A percentile compares a stretch with the other conserved stretches of the same genome.
Evolutionary conservation across 2,888 invertebrate genomes (phyloP).

Genomic region (Lasioglossum marginatum): DNA sequence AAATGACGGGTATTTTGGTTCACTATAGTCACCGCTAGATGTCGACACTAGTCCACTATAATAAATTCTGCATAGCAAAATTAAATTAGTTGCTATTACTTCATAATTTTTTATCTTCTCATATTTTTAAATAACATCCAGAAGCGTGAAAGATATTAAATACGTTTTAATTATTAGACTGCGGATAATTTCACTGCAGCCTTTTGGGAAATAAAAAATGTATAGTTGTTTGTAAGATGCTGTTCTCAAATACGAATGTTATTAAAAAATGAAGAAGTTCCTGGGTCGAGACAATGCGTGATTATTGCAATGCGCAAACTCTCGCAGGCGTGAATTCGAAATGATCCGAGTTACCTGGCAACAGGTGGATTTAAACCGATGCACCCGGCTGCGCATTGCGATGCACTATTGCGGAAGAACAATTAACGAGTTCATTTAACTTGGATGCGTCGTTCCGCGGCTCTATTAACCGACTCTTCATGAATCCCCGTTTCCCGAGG

Average conservation of each 20-base stretch:
- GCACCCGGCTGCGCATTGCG: constrained; percentile 43
- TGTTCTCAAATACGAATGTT: background rate
- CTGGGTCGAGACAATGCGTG: background rate
- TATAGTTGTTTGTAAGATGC: background rate
- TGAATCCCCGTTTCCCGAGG: constrained; percentile 41
- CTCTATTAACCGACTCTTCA: constrained; percentile 40
- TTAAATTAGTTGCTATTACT: background rate
- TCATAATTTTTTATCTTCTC: background rate
- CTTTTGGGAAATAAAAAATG: too few species aligned
- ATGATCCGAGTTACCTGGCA: constrained; percentile 27
- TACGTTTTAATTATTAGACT: background rate
- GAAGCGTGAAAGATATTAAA: background rate
- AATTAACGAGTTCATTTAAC: constrained; percentile 65
- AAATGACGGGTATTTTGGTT: background rate
- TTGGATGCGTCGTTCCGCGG: constrained; percentile 42
- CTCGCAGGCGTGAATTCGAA: constrained; percentile 1
- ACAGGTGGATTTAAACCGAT: constrained; percentile 52
- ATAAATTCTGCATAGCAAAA: background rate
- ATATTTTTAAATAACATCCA: background rate
- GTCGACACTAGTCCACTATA: background rate
- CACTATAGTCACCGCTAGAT: background rate
- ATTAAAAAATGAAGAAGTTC: background rate
- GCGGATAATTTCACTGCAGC: too few species aligned
- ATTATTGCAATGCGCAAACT: background rate
- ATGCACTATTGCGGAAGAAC: constrained; percentile 55